These are phyloP conservation scores for Hipparchia semele DNA, from an alignment of 2,888 invertebrate genomes.

Conservation along the genomic window DNA sequence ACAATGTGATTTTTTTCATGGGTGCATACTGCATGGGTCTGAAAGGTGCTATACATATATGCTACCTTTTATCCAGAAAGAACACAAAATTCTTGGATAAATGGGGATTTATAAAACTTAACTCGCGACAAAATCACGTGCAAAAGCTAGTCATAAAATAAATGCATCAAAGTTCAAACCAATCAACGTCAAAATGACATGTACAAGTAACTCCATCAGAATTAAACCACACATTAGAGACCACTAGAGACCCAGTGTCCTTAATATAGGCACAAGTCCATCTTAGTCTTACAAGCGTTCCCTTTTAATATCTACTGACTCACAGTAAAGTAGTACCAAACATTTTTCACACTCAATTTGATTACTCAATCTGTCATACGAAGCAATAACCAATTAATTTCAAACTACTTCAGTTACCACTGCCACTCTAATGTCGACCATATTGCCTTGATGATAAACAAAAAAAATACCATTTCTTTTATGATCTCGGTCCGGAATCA, in stretches of 20 bases:
- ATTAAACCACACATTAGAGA: slow-evolving; percentile 22
- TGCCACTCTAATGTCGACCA: slow-evolving; percentile 9
- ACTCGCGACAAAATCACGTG: no score
- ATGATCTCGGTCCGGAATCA: background rate
- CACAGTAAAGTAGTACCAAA: slow-evolving; percentile 18
- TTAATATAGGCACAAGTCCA: slow-evolving; percentile 25
- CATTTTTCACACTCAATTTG: slow-evolving; percentile 36
- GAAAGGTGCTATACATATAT: no score
- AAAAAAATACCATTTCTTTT: background rate
- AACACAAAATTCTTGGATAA: no score
- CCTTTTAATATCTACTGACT: slow-evolving; percentile 21
- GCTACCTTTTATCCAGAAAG: no score
- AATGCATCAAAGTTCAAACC: background rate
- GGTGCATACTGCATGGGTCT: no score
- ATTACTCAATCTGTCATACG: slow-evolving; percentile 37
- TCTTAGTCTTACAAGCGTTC: slow-evolving; percentile 20
- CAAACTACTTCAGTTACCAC: slow-evolving; percentile 11
- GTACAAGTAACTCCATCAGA: background rate
- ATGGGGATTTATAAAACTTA: no score
- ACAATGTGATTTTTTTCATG: no score
- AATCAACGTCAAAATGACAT: slow-evolving; percentile 12
- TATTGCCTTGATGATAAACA: slow-evolving; percentile 26
- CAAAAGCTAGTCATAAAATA: background rate
- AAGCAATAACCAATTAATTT: slow-evolving; percentile 34
- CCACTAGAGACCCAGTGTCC: slow-evolving; percentile 24